phyloP scores from a whole-genome alignment of 2,113 vertebrate genomes.

The Rana temporaria region DNA sequence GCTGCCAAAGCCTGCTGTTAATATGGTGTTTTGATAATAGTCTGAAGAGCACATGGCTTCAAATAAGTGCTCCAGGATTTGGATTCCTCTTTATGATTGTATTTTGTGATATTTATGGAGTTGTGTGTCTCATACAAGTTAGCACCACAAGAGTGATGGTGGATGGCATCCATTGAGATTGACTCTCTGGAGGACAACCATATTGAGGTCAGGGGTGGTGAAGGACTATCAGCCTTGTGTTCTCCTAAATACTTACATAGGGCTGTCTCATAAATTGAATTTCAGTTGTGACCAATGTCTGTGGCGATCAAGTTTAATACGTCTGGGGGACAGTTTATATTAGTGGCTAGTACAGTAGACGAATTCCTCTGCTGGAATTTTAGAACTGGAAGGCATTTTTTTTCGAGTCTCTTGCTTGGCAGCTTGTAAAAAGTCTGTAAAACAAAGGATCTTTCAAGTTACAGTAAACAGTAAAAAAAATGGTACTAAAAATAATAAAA shows the following conservation, averaged over 20 bases:
- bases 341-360: constrained; percentile 63
- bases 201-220: not conserved
- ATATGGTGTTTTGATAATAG: not conserved
- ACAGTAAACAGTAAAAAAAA: no score
- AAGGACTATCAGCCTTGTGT: constrained; percentile 5
- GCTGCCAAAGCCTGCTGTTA: not conserved
- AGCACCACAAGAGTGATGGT: not conserved
- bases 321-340: constrained; percentile 59
- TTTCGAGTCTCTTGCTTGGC: no score
- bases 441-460: no score
- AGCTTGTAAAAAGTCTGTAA: no score
- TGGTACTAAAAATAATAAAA: no score
- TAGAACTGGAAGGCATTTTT: no score
- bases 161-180: not conserved
- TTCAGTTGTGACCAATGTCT: constrained; percentile 64
- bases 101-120: not conserved
- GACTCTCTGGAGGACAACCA: not conserved
- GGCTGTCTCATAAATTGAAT: constrained; percentile 52
- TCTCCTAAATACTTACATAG: constrained; percentile 47
- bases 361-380: constrained; percentile 58
- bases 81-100: not conserved
- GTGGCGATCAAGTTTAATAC: constrained; percentile 68
- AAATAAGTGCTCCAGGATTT: not conserved
- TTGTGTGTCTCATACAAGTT: not conserved
- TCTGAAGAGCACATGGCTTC: not conserved